Conservation (phyloP, 2,888 invertebrate species). For the Amaurobius ferox region DNA sequence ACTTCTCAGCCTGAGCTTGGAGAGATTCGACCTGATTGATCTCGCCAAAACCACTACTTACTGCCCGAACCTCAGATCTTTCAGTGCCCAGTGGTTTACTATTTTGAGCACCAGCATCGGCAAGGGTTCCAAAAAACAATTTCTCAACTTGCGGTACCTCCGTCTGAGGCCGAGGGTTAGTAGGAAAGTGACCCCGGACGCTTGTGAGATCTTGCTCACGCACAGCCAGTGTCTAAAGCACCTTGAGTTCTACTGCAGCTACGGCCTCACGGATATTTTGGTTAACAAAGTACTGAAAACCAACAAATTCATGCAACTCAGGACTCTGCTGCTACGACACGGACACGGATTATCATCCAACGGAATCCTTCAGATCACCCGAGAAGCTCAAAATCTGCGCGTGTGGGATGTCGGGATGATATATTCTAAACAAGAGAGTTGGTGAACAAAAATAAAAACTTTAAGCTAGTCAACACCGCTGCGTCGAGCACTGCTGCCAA, state of each 20-base stretch:
- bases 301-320: conserved; percentile 65
- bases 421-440: conserved; percentile 32
- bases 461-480: conserved; percentile 21
- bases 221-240: conserved; percentile 70
- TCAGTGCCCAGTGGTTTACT: conserved; percentile 74
- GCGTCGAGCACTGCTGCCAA: conserved; percentile 2
- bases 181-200: conserved; percentile 72
- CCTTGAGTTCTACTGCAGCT: conserved; percentile 74
- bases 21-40: conserved; percentile 74
- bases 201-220: conserved; percentile 70
- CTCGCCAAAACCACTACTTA: conserved; percentile 71
- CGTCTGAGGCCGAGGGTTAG: conserved; percentile 73
- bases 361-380: conserved; percentile 59
- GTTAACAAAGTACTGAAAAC: conserved; percentile 63
- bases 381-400: conserved; percentile 43
- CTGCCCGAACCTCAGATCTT: conserved; percentile 73
- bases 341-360: conserved; percentile 71
- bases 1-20: conserved; percentile 71
- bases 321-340: conserved; percentile 72
- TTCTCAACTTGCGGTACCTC: conserved; percentile 71
- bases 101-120: conserved; percentile 62
- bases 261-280: conserved; percentile 72
- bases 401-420: conserved; percentile 68
- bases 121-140: conserved; percentile 61
- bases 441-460: not conserved